Evolutionary conservation across 2,888 invertebrate species (phyloP).

Genomic region (Euplagia quadripunctaria): DNA sequence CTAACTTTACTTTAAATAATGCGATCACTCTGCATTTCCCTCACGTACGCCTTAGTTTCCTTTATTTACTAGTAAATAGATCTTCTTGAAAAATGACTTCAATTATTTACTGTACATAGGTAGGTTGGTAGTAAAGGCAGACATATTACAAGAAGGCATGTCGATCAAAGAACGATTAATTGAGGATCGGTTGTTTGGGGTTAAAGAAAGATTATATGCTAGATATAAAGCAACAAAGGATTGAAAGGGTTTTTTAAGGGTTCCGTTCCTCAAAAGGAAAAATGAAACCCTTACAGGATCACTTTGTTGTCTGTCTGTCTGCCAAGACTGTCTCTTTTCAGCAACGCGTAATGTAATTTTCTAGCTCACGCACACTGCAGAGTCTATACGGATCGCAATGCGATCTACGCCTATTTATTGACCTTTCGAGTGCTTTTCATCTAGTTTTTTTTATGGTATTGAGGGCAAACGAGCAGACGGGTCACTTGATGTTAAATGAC

Average conservation of each 20-base stretch:
- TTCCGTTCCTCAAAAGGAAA: no score
- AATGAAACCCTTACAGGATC: no score
- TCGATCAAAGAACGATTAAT: no score
- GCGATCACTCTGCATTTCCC: not conserved
- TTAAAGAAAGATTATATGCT: no score
- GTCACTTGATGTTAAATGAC: no score
- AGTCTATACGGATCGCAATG: not conserved
- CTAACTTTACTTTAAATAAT: slow-evolving; percentile 10
- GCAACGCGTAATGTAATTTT: not conserved
- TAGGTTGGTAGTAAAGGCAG: not conserved
- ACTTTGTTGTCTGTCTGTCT: no score
- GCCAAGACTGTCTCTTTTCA: no score
- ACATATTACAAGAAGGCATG: no score
- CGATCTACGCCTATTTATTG: not conserved
- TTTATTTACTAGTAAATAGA: slow-evolving; percentile 12
- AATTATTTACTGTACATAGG: not conserved
- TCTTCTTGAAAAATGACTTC: slow-evolving; percentile 8
- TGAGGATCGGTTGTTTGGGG: no score
- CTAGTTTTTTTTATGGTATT: not conserved
- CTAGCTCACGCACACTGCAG: not conserved
- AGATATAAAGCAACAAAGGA: no score
- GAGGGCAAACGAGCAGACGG: no score
- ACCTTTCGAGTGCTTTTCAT: not conserved
- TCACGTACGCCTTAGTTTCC: slow-evolving; percentile 11
- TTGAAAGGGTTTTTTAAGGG: no score